These are phyloP conservation scores for Equus quagga DNA, from an alignment of 2,113 vertebrate genomes.

Conservation along the genomic window DNA sequence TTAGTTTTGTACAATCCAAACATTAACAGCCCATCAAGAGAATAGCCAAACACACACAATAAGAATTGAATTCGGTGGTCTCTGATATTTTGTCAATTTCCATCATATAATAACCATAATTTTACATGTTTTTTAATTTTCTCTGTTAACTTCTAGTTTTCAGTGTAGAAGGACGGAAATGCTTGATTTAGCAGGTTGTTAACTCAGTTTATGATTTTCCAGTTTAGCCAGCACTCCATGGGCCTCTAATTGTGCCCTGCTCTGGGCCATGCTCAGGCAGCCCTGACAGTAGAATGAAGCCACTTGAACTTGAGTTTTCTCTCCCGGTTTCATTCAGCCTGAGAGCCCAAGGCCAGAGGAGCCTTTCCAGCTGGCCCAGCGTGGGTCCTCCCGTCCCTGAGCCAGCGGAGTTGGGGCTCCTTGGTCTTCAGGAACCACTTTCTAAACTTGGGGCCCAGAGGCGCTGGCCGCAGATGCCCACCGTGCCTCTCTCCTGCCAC, in stretches of 20 bases:
- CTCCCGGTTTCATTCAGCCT: background rate
- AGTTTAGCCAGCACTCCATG: rapidly evolving
- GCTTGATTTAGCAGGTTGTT: background rate
- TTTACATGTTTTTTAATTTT: background rate
- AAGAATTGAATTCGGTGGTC: background rate
- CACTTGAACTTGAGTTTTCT: background rate
- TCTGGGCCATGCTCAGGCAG: rapidly evolving
- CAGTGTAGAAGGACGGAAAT: rapidly evolving
- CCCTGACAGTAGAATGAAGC: rapidly evolving
- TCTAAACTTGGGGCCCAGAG: too few species aligned
- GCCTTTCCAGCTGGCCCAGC: too few species aligned
- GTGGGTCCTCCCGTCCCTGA: background rate
- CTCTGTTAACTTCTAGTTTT: background rate
- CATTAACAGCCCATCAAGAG: background rate
- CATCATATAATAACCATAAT: background rate
- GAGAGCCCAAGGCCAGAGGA: background rate
- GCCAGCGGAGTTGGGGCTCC: background rate
- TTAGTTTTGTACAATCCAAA: background rate
- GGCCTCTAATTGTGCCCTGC: rapidly evolving
- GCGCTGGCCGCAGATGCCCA: rapidly evolving
- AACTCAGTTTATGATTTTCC: rapidly evolving
- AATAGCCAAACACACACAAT: background rate
- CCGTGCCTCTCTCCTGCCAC: rapidly evolving
- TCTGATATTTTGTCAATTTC: background rate
- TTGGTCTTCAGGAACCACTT: too few species aligned